Base-by-base conservation (phyloP, 2,113 vertebrate genomes). In the Cranoglanis bouderius region DNA sequence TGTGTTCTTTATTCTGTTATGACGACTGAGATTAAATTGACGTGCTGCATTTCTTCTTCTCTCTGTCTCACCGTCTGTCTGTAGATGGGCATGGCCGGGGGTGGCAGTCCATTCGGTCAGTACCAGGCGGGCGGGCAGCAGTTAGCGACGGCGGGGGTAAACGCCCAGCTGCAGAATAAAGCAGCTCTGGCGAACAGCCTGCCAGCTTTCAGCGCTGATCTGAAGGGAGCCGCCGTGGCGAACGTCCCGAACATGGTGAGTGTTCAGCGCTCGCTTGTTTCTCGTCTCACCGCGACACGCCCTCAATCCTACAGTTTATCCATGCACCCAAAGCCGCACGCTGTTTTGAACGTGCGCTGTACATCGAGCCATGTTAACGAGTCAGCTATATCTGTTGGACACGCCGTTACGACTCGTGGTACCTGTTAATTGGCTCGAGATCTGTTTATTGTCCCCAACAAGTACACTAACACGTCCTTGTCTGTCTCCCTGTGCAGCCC, bases 211-310 rank as follows among this genome's bases (percentile, higher is more conserved):
- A 95, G 97, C 90, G 90, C 94, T 38, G 98, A 99, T 92, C 97
- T 99, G 93, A 99, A 99, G 96, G 98, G 95, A 82, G 95, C 97
- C 72, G 93, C 97, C 75, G 94, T 95, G 78, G 92, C 91, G 0
- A 97, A 94, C 21, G 96, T 98, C 94, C 95, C 97, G 95, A 99
- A 97, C 92, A 97, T 99, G 98, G 98, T 99, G 93, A 97, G 97
- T 92, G 96, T 85, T 95, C 26, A 0, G 26, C 57, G 3, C n/a
- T 32, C 24, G 14, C 38, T 24, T 9, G 38, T 43, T 43, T 46
- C 38, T 13, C 40, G 10, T 74, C 72, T 43, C 72, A 29, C 16
- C 18, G 6, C 2, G 2, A 3, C 6, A 18, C 67, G 4, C 14
- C 0, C 18, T 72, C 19, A 5, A 0, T 29, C 43, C 24, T 77